Percentiles rank a stretch among this genome's conserved stretches.
phyloP scores from a whole-genome alignment of 1,140 invertebrate species.

The Homalodisca vitripennis region DNA sequence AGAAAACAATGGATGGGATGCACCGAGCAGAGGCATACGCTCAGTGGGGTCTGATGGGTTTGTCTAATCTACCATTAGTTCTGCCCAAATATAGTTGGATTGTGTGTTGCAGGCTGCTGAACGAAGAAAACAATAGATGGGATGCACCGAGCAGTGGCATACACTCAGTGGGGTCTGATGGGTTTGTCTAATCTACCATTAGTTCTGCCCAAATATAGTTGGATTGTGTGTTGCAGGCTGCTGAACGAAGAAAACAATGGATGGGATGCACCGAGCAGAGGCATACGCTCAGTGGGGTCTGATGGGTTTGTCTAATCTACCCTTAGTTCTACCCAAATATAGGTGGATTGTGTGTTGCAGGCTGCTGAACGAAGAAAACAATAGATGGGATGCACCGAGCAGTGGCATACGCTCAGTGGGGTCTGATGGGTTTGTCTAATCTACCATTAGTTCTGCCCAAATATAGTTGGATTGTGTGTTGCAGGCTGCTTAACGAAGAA shows the following conservation, averaged over 20 bases:
- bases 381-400: constrained; percentile 67
- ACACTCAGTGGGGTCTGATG: constrained; percentile 61
- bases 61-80: too few relatives aligned
- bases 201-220: too few relatives aligned
- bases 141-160: constrained; percentile 68
- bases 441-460: constrained; percentile 68
- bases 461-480: too few relatives aligned
- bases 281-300: constrained; percentile 60
- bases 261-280: constrained; percentile 68
- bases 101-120: constrained; percentile 58
- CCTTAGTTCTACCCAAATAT: too few relatives aligned
- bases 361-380: constrained; percentile 65
- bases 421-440: constrained; percentile 64
- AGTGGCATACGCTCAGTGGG: constrained; percentile 64
- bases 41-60: constrained; percentile 65
- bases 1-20: constrained; percentile 62
- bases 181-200: too few relatives aligned
- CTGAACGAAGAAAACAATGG: constrained; percentile 63
- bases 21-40: constrained; percentile 68
- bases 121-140: constrained; percentile 61
- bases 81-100: too few relatives aligned
- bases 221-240: constrained; percentile 55
- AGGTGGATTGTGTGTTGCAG: constrained; percentile 50
- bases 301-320: constrained; percentile 74
- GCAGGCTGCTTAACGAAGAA: constrained; percentile 62